Conservation (phyloP, 2,113 vertebrate species). For the Apodemus speciosus region DNA sequence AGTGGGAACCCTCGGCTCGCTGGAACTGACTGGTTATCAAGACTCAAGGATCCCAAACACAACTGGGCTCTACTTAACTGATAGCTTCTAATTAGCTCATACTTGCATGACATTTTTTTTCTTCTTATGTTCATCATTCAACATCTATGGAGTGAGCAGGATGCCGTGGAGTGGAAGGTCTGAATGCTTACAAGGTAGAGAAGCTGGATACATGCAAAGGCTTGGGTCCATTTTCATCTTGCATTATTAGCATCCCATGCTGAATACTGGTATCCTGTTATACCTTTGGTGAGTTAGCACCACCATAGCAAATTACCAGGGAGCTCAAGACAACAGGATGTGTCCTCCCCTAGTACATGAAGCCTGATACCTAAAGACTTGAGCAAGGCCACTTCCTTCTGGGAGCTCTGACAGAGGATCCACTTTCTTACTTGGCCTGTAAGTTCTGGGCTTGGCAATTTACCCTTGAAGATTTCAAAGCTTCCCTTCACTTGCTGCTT, state of each 20-base stretch:
- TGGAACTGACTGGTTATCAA: not conserved
- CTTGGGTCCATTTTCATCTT: not conserved
- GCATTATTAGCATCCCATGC: not conserved
- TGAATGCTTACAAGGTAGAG: not conserved
- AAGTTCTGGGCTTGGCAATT: accelerated
- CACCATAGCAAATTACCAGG: not conserved
- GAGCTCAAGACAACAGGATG: not conserved
- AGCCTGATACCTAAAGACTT: not conserved
- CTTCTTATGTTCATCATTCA: not conserved
- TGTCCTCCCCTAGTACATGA: not conserved
- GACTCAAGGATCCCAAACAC: not conserved
- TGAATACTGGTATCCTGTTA: not conserved
- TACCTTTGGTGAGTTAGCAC: not conserved
- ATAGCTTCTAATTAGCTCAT: not conserved
- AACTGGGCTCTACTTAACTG: no score
- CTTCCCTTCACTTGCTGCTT: accelerated
- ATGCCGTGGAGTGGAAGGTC: not conserved
- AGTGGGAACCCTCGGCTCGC: not conserved
- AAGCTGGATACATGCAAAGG: not conserved
- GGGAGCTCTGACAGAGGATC: not conserved
- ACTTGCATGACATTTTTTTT: not conserved
- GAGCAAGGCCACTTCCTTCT: not conserved
- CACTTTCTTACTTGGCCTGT: no score
- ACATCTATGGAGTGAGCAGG: not conserved
- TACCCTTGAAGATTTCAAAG: not conserved